Evolutionary conservation across 1,140 invertebrate genomes (phyloP).

Genomic region (Caligus rogercresseyi): DNA sequence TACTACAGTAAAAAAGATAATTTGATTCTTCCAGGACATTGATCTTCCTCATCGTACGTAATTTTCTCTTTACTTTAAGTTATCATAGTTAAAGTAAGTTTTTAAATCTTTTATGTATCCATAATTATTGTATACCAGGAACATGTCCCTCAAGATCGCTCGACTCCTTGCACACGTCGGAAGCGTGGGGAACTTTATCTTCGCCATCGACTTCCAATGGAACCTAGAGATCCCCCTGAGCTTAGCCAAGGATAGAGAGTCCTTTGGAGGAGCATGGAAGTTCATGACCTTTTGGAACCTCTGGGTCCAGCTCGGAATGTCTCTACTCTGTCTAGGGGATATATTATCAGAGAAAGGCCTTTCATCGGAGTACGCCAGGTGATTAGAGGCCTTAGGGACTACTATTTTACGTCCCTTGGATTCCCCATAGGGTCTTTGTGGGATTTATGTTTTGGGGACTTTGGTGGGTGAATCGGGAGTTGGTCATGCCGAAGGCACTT

Average conservation of each 20-base stretch:
- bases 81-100: too few relatives aligned
- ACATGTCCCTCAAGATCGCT: background rate
- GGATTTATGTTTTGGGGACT: constrained; percentile 18
- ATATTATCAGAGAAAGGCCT: background rate
- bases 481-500: constrained; percentile 1
- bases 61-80: too few relatives aligned
- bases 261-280: constrained; percentile 12
- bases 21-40: too few relatives aligned
- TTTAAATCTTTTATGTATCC: too few relatives aligned
- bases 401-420: constrained; percentile 8
- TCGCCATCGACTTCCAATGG: background rate
- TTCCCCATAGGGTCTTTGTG: constrained; percentile 19
- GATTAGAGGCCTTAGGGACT: background rate
- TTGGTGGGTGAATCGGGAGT: constrained; percentile 10
- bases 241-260: background rate
- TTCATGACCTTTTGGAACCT: constrained; percentile 18
- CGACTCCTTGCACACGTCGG: background rate
- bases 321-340: background rate
- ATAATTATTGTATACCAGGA: too few relatives aligned
- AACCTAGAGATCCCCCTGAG: background rate
- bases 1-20: too few relatives aligned
- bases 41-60: too few relatives aligned
- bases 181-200: constrained; percentile 7
- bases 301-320: constrained; percentile 12
- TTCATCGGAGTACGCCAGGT: background rate